Base-by-base conservation (phyloP, 2,888 invertebrate species). In the Seira musarum region DNA sequence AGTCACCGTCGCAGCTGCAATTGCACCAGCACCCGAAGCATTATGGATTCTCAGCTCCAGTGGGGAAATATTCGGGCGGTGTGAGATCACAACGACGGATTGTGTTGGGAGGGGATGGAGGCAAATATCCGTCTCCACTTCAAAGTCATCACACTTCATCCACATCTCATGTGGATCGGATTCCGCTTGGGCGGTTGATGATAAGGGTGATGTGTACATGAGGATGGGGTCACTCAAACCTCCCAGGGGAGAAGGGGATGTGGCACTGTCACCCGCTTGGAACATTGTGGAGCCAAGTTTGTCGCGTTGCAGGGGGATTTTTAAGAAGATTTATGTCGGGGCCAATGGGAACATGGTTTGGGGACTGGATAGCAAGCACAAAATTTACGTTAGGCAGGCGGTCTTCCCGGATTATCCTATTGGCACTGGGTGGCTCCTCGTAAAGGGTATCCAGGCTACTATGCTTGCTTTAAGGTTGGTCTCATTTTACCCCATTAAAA, bases 111-210 rank as follows among this genome's bases (percentile, higher is more conserved):
- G 86, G 6, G 88, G 88, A 21, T 91, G 91, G 91, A 87, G 87
- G 1, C 83, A 87, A 22, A 88, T 91, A 22, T 89, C 89, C 81
- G 86, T 90, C 40, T 87, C 88, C 46, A 90, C 82, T 8, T 71
- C 49, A 30, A 89, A 88, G 46, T 87, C 88, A 66, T 86, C 88
- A 1, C 88, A 88, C 49, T 85, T 91, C 53, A 87, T 88, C 0
- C 88, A 89, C 84, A 82, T 91, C 22, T 89, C 89, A 30, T 90
- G 90, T 86, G 90, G 90, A 1, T 87, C 87, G 30, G 88, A 89
- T 82, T 88, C 89, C 25, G 89, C 90, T 17, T 91, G 91, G 91
- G 90, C 90, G 0, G 90, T 90, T 83, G 90, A 90, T 85, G 87
- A 87, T 63, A 86, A 87, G 40, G 91, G 91, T 1, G 86, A 87